phyloP scores from a whole-genome alignment of 2,797 vertebrate species.

The Xenopus petersii region DNA sequence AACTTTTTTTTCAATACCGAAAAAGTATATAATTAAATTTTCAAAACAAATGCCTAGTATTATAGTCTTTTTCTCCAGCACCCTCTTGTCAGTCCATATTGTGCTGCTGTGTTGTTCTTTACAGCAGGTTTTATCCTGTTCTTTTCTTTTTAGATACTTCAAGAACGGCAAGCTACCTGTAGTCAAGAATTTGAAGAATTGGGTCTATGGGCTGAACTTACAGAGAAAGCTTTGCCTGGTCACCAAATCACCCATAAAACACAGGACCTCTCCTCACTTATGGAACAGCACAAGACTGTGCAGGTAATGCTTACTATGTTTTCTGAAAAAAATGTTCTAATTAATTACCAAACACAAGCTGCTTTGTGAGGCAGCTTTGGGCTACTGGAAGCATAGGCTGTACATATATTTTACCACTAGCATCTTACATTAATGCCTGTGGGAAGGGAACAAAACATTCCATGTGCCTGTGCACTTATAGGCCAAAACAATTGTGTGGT shows the following conservation, averaged over 20 bases:
- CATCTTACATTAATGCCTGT: too few relatives aligned
- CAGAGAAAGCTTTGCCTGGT: slow-evolving; percentile 70
- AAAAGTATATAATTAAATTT: not conserved
- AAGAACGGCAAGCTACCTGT: slow-evolving; percentile 86
- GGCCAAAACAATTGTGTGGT: too few relatives aligned
- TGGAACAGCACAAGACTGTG: slow-evolving; percentile 77
- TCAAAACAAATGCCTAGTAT: slow-evolving; percentile 46
- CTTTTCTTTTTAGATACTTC: slow-evolving; percentile 73
- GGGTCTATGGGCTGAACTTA: slow-evolving; percentile 77
- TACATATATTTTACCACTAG: too few relatives aligned
- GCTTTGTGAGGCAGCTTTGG: too few relatives aligned
- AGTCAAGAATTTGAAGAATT: slow-evolving; percentile 83
- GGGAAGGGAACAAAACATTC: too few relatives aligned
- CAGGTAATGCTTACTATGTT: slow-evolving; percentile 67
- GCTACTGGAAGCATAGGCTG: too few relatives aligned
- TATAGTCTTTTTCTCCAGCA: slow-evolving; percentile 49
- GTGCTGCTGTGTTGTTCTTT: not conserved
- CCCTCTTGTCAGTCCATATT: slow-evolving; percentile 32
- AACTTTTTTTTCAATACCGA: too few relatives aligned
- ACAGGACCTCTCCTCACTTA: slow-evolving; percentile 74
- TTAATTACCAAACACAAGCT: too few relatives aligned
- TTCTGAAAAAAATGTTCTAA: too few relatives aligned
- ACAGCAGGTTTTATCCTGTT: slow-evolving; percentile 46
- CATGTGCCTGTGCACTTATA: too few relatives aligned
- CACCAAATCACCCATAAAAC: slow-evolving; percentile 65